Percentiles rank a stretch among this genome's conserved stretches.
These are phyloP conservation scores for Beris chalybata DNA, from an alignment of 2,888 invertebrate genomes.

Conservation along the genomic window DNA sequence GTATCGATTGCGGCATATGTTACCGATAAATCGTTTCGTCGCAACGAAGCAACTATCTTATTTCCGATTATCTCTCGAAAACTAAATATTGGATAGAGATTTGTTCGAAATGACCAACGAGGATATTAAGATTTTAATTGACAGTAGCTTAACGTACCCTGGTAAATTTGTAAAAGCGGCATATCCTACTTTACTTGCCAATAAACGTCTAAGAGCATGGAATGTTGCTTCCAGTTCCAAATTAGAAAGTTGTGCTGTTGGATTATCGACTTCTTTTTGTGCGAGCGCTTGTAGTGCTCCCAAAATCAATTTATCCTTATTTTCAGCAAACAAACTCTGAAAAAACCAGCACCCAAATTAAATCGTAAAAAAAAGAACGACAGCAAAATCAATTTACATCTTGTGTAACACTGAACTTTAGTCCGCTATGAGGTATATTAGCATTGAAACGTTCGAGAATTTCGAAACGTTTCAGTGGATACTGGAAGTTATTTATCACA, in stretches of 20 bases:
- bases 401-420: conserved; percentile 93
- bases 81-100: conserved; percentile 54
- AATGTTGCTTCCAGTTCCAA: conserved; percentile 91
- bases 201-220: conserved; percentile 87
- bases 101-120: not conserved
- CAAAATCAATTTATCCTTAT: conserved; percentile 95
- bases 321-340: conserved; percentile 94
- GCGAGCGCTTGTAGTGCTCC: conserved; percentile 86
- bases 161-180: conserved; percentile 89
- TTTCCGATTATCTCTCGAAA: conserved; percentile 94
- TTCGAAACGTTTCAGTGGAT: conserved; percentile 66
- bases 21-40: conserved; percentile 84
- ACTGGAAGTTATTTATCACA: conserved; percentile 62
- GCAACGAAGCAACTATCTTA: conserved; percentile 87
- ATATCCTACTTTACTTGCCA: conserved; percentile 98
- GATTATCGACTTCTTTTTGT: conserved; percentile 68
- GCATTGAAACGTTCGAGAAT: conserved; percentile 94
- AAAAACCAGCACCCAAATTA: conserved; percentile 45
- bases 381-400: conserved; percentile 70
- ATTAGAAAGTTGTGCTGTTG: conserved; percentile 61
- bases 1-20: conserved; percentile 97
- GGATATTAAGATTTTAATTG: not conserved
- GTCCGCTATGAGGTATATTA: conserved; percentile 96
- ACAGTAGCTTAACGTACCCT: conserved; percentile 62
- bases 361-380: conserved; percentile 24